Base-by-base conservation (phyloP, 2,113 vertebrate species). In the Polypterus bichir region DNA sequence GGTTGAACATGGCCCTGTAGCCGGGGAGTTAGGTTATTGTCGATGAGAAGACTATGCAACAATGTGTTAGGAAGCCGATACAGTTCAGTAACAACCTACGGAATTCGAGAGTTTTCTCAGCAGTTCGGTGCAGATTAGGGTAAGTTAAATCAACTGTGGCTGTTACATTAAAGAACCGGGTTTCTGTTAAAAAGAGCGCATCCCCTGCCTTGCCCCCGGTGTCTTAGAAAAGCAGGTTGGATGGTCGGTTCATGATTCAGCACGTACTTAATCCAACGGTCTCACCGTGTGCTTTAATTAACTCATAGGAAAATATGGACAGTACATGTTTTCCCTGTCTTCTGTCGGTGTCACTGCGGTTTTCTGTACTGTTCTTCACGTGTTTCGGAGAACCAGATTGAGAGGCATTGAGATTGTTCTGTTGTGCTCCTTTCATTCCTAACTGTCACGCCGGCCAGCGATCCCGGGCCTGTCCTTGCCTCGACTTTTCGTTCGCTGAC, bases 21-120 rank as follows among this genome's bases (percentile, higher is more conserved):
- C 66, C 61, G 65, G 60, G 63, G 7, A 59, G 66, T 69, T 73
- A 5, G 45, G 9, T 62, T 61, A 70, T 81, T 79, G 69, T 78
- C 63, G 65, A 67, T 64, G 61, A 66, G 44, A 62, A 70, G 77
- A 84, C 75, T 81, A 86, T 86, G 81, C 80, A 77, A 66, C 80
- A 77, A 82, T 79, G 79, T 73, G 63, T 82, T 79, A 86, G 71
- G 70, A 73, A 72, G 65, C n/a, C 74, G 63, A 71, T 71, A 63
- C 71, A 70, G 62, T 72, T 69, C 54, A 70, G 65, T 4, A 79
- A 63, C 69, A 59, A 68, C 46, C 59, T 68, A 5, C 67, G 59
- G 11, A 53, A 76, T 69, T 64, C 68, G 65, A 68, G 61, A 60
- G 63, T 5, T 58, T 45, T 49, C 56, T 64, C 66, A 48, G n/a